Evolutionary conservation across 2,113 vertebrate species (phyloP), one percentile per base, ranked within the genome.

Genomic region (Epinephelus cyanopodus): DNA sequence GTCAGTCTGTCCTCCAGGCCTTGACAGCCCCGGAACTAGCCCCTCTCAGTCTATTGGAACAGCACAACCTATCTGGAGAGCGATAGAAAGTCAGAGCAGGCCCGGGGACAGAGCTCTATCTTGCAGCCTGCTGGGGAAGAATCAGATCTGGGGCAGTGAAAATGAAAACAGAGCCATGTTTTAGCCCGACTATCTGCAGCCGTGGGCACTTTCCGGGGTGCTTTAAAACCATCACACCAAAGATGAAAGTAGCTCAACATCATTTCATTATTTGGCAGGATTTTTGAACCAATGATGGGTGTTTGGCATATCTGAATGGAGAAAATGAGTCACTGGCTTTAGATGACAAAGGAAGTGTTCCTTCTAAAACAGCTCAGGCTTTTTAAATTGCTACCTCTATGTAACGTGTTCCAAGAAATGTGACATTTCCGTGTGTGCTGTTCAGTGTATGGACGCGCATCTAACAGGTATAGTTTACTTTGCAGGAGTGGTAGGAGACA

Each of bases 91-190:
- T 94, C 89, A 92, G 84, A 88, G 85, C 77, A 68, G 77, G 90
- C 94, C 93, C 77, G 78, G 71, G 92, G 95, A 92, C 72, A 92
- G 65, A 89, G 87, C 53, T 85, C 85, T 85, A 84, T 83, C 90
- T 90, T 67, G 83, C 79, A 87, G 87, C 89, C 81, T 83, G 78
- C 83, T 89, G 85, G 84, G 88, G 82, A 74, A 70, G 82, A 83
- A 90, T 80, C 82, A 81, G 88, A 94, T 93, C 88, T 95, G 85
- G 91, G 94, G 85, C 91, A 93, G 80, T 63, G 71, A 33, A 81
- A 85, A 87, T 87, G 75, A 87, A 90, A 89, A 83, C 68, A 88
- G 45, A 89, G 73, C 80, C 74, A 84, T 83, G 80, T 69, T 89
- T 73, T 75, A 75, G 82, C 82, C 74, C 70, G 76, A 79, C 67